Evolutionary conservation across 2,113 vertebrate genomes (phyloP), one percentile per base, ranked within the genome.

Genomic region (Marmota flaviventris): DNA sequence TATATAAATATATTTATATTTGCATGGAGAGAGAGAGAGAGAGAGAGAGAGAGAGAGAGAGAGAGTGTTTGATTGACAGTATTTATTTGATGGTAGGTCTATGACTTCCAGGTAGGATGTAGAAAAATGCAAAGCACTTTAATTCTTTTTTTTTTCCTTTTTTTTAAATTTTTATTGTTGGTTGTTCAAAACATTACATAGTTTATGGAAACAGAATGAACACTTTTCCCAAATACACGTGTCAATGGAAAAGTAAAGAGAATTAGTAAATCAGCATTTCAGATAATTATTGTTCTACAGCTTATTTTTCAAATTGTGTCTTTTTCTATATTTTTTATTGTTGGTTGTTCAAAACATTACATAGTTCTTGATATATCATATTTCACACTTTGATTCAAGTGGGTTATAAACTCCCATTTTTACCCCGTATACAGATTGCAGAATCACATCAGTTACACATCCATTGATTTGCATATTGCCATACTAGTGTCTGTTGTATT

Each of bases 201-300:
- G 51, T 89, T 95, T 89, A n/a, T 97, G 72, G 93, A 96, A 95
- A 51, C n/a, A 96, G 18, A 87, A 94, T 84, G 67, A n/a, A 27
- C 14, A 37, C 14, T 91, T 94, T 91, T 89, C 86, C 45, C 8
- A 70, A 11, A 87, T 82, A 92, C n/a, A 17, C 91, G 0, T 92
- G 93, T 37, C 65, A 11, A 5, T 4, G 42, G 79, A 81, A 91
- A 97, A 88, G 67, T 53, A 81, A 56, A 4, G 2, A 5, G 1
- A 51, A 82, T 84, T 89, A n/a, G n/a, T n/a, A n/a, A 85, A 67
- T 10, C 39, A 92, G 34, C 0, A 34, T 92, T 95, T 81, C 53
- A 92, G 18, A 93, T 86, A 96, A 88, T 91, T 93, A 69, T 72
- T 70, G 37, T 34, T 96, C 87, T 51, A 92, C 77, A 84, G 72